Evolutionary conservation across 92 coral and sea anemone species (phyloP).

Genomic region (Porites cylindrica): DNA sequence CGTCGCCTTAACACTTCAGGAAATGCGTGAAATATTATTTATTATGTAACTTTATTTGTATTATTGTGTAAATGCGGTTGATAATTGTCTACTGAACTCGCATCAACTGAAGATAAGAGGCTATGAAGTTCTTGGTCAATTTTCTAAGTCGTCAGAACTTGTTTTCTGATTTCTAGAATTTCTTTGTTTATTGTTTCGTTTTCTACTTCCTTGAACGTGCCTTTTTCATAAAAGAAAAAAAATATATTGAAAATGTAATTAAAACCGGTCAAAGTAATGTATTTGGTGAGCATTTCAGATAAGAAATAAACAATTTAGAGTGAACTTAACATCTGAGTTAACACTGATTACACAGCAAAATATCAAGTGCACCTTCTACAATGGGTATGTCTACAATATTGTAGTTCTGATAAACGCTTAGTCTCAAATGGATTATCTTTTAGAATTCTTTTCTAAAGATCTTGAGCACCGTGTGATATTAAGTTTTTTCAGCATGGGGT

Average conservation of each 20-base stretch:
- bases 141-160: neutral
- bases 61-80: constrained; percentile 8
- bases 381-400: neutral
- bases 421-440: no score
- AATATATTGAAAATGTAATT: neutral
- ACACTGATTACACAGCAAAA: no score
- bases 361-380: neutral
- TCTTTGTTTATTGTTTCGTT: neutral
- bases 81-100: constrained; percentile 7
- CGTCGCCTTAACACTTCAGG: constrained; percentile 43
- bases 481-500: neutral
- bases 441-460: neutral
- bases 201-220: neutral
- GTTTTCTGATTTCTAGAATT: neutral
- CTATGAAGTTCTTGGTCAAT: neutral
- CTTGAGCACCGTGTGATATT: constrained; percentile 5
- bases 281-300: neutral
- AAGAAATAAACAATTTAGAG: neutral
- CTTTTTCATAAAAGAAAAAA: neutral
- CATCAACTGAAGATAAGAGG: neutral
- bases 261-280: neutral
- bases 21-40: constrained; percentile 39
- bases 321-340: constrained; percentile 28
- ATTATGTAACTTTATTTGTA: constrained; percentile 37
- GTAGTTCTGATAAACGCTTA: neutral